Evolutionary conservation across 2,888 invertebrate species (phyloP).

Genomic region (Trissonchulus latispiculum): DNA sequence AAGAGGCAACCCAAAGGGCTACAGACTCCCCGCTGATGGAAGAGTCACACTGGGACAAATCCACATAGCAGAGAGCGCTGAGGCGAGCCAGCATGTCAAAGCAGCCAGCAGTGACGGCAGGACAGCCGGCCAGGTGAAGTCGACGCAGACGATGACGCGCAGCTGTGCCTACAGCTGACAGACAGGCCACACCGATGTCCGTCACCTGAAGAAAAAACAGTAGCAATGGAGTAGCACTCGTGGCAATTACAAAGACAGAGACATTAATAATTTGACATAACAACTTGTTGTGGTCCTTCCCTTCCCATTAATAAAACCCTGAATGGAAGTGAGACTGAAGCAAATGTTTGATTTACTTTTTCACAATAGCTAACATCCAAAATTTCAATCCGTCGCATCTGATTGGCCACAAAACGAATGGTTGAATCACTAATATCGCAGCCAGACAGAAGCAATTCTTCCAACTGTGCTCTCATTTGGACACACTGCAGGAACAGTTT

Average conservation of each 20-base stretch:
- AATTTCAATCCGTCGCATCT: neutral
- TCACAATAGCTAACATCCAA: slow-evolving; percentile 17
- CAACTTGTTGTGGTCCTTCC: too few relatives aligned
- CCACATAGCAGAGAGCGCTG: neutral
- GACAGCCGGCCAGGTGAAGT: slow-evolving; percentile 15
- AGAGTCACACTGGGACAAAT: neutral
- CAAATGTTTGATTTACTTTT: slow-evolving; percentile 2
- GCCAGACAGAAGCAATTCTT: slow-evolving; percentile 1
- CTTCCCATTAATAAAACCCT: too few relatives aligned
- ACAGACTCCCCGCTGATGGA: neutral
- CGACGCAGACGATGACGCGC: neutral
- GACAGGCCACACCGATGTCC: neutral
- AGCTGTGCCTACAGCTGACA: neutral
- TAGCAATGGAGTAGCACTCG: too few relatives aligned
- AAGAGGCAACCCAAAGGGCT: neutral
- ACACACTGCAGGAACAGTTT: neutral
- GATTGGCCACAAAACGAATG: slow-evolving; percentile 20
- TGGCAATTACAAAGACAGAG: too few relatives aligned
- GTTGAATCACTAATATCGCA: slow-evolving; percentile 21
- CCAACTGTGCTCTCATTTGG: neutral
- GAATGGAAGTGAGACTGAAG: too few relatives aligned
- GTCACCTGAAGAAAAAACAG: neutral
- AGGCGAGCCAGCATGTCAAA: neutral
- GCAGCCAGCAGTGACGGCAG: neutral
- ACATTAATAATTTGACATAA: too few relatives aligned